Evolutionary conservation across 2,113 vertebrate genomes (phyloP), one percentile per base, ranked within the genome.

Genomic region (Oryzias melastigma): DNA sequence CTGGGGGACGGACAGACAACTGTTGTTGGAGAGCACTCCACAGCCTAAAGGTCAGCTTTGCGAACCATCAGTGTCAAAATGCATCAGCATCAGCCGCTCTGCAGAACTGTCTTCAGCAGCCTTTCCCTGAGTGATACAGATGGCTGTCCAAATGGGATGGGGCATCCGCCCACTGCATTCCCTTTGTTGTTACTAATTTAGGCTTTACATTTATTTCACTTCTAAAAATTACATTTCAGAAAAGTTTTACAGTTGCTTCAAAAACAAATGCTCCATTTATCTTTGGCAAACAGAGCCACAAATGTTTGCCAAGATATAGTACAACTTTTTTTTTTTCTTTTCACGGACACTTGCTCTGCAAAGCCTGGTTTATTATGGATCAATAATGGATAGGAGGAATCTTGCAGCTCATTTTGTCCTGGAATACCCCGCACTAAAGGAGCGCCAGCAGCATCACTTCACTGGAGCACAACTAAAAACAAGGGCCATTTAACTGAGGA

Each of bases 41-140:
- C 84, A 88, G 77, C 83, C 84, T 84, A 89, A 91, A 93, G 91
- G 90, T 92, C 89, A 91, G 65, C 59, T 58, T 72, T 80, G 75
- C 81, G 87, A 81, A 58, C 83, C 85, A 89, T 91, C 89, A 90
- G 85, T 84, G 90, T 91, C 90, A 84, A 62, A 71, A 76, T 41
- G 65, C 85, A 91, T 90, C 87, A 91, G 77, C 68, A 79, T 90
- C 89, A 90, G 74, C 47, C 10, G 47, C 71, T 72, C 61, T 63
- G 63, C 52, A 54, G 65, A 69, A 71, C 74, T 78, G 79, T 77
- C 60, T 69, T 1, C 2, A 20, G 53, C 69, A 80, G 64, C 43
- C 71, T 70, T 68, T 78, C 78, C 54, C 59, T 65, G 76, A 85
- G 69, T 82, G 78, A 77, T 81, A 73, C 66, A 68, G 79, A 84